Evolutionary conservation across 1,140 invertebrate species (phyloP).

Genomic region (Tetramorium simillimum): DNA sequence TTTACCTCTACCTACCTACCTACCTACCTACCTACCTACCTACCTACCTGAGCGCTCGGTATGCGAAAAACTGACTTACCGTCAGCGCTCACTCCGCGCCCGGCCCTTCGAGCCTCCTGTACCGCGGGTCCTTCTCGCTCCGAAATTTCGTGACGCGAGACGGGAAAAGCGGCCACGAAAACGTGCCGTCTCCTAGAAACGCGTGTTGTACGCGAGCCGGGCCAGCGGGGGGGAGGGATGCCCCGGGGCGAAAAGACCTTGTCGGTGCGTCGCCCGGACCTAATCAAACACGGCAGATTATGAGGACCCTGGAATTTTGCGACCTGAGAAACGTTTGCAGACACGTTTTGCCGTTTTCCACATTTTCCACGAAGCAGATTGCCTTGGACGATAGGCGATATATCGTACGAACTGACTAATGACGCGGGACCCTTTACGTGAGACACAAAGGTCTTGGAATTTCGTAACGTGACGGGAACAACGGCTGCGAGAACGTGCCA

Average conservation of each 20-base stretch:
- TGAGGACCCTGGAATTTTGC: conserved; percentile 4
- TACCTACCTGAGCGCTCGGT: conserved; percentile 77
- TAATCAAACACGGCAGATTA: background rate
- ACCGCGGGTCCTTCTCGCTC: conserved; percentile 42
- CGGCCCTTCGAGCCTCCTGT: conserved; percentile 64
- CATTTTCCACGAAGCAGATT: background rate
- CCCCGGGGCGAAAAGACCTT: background rate
- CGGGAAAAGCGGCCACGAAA: conserved; percentile 48
- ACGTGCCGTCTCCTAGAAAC: conserved; percentile 46
- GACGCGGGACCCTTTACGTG: background rate
- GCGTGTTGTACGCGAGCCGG: background rate
- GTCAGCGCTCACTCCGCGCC: conserved; percentile 73
- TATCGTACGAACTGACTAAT: conserved; percentile 3
- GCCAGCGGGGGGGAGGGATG: background rate
- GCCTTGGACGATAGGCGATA: background rate
- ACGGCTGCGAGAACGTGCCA: conserved; percentile 1
- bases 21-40: conserved; percentile 51
- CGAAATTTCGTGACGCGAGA: conserved; percentile 70
- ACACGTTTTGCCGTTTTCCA: background rate
- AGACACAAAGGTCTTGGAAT: conserved; percentile 61
- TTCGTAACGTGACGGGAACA: conserved; percentile 59
- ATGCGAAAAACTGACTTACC: conserved; percentile 78
- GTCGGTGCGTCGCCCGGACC: background rate
- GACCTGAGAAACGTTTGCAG: background rate
- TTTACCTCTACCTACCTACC: background rate